A percentile compares a stretch with the other conserved stretches of the same genome.
These are phyloP conservation scores for Brachionus plicatilis DNA, from an alignment of 1,140 invertebrate species.

Conservation along the genomic window DNA sequence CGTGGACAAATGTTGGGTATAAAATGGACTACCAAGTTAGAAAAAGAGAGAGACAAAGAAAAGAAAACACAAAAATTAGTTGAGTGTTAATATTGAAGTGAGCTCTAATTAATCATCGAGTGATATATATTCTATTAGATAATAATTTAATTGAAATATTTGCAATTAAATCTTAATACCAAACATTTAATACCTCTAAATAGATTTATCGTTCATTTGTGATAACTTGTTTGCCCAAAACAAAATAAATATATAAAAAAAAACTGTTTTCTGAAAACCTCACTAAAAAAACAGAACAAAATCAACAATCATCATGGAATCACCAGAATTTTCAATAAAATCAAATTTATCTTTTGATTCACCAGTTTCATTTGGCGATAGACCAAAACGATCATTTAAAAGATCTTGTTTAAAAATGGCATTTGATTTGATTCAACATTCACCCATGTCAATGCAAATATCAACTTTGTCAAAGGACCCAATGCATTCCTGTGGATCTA, in stretches of 20 bases:
- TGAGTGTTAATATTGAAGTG: neutral
- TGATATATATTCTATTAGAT: neutral
- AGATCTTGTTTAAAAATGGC: neutral
- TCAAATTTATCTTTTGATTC: neutral
- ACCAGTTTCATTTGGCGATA: neutral
- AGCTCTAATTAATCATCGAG: neutral
- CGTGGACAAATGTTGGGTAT: neutral
- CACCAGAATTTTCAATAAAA: neutral
- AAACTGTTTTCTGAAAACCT: neutral
- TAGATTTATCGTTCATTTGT: neutral
- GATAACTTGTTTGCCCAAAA: neutral
- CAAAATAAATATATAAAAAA: neutral
- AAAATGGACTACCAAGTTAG: neutral
- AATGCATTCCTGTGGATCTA: neutral
- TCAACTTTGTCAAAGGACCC: neutral
- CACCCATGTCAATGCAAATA: neutral
- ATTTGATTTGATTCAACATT: neutral
- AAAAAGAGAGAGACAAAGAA: neutral
- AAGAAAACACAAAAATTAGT: neutral
- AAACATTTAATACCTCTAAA: neutral
- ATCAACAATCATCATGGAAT: neutral
- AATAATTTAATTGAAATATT: neutral
- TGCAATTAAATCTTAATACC: neutral
- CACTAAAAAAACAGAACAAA: neutral
- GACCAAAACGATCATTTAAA: neutral